phyloP scores from a whole-genome alignment of 2,113 vertebrate species.

The Lepisosteus osseus region DNA sequence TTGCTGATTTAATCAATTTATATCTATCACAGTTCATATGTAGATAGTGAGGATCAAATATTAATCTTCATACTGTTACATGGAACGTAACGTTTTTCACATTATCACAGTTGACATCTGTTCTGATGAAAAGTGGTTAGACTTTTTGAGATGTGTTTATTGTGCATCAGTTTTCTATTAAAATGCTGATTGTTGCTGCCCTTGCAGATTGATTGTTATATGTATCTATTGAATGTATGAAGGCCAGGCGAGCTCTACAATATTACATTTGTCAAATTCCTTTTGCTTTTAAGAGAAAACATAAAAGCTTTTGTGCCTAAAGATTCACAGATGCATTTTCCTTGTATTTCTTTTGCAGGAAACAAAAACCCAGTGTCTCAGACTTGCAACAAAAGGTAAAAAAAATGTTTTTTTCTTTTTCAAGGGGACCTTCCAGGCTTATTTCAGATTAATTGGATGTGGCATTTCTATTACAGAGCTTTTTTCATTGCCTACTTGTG shows the following conservation, averaged over 20 bases:
- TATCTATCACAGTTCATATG: too few species aligned
- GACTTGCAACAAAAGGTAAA: conserved; percentile 97
- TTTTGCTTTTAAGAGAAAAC: neutral
- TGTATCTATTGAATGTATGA: neutral
- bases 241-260: neutral
- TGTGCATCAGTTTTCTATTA: too few species aligned
- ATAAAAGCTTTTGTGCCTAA: neutral
- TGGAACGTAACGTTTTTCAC: too few species aligned
- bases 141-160: too few species aligned
- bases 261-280: too few species aligned
- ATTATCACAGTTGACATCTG: too few species aligned
- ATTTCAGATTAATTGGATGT: conserved; percentile 35
- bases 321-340: conserved; percentile 15
- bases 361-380: conserved; percentile 95
- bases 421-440: conserved; percentile 22
- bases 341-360: conserved; percentile 72
- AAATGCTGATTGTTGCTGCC: neutral
- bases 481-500: conserved; percentile 26
- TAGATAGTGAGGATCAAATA: too few species aligned
- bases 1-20: too few species aligned
- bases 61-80: too few species aligned
- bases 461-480: conserved; percentile 31
- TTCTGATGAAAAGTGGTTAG: too few species aligned
- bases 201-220: neutral
- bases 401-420: conserved; percentile 18